phyloP scores from a whole-genome alignment of 2,113 vertebrate species.

The Noctilio leporinus region DNA sequence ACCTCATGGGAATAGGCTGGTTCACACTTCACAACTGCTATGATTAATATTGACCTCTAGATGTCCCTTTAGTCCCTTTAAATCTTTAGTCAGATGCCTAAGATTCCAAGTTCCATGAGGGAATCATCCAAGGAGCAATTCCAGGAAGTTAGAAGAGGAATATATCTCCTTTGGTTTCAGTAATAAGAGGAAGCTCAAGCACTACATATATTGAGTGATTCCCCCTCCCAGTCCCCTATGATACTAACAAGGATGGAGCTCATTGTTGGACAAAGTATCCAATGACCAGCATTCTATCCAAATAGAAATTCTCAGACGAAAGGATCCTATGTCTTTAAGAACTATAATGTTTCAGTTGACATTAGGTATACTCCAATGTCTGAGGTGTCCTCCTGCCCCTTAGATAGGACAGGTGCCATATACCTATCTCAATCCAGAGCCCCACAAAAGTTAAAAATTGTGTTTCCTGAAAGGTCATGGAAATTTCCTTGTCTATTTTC shows the following conservation, averaged over 20 bases:
- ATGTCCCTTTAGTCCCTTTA: slow-evolving; percentile 12
- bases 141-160: not conserved
- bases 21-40: not conserved
- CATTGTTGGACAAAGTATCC: not conserved
- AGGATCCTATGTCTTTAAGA: not conserved
- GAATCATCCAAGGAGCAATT: not conserved
- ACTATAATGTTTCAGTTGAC: not conserved
- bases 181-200: not conserved
- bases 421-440: not conserved
- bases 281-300: not conserved
- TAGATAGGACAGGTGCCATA: no score
- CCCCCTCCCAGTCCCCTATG: not conserved
- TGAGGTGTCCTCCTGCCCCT: not conserved
- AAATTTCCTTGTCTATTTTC: not conserved
- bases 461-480: not conserved
- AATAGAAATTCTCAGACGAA: not conserved
- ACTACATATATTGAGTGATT: not conserved
- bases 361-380: not conserved
- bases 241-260: not conserved
- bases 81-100: not conserved
- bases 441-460: not conserved
- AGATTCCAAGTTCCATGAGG: not conserved
- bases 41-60: not conserved
- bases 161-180: not conserved
- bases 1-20: not conserved